Base-by-base conservation (phyloP, 2,797 vertebrate species). In the Ptychobarbus kaznakovi region DNA sequence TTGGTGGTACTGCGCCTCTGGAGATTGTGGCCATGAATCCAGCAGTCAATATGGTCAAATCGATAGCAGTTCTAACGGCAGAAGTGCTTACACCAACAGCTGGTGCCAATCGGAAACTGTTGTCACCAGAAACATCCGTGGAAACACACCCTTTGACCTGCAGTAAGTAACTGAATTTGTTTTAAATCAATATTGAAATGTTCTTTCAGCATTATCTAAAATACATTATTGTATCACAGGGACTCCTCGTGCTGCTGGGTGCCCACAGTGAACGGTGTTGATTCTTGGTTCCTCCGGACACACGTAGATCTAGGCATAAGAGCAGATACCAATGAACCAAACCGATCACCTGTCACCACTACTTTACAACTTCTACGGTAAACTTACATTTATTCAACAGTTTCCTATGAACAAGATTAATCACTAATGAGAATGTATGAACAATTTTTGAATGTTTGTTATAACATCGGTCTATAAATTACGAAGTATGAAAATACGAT, bases 301-400 rank as follows among this genome's bases (percentile, higher is more conserved):
- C 85, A 90, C 0, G 42, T 93, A 15, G 91, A 93, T 81, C 81
- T 91, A 66, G 92, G 92, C 72, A 90, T 73, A 15, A 81, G 92
- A 73, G 89, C 86, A 25, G 92, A 93, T 38, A 92, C 90, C 25
- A 78, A 84, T 8, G 5, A 89, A 69, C 58, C 91, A 2, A 92
- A 92, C 89, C 81, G 70, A 44, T 82, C 89, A 42, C 92, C 90
- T 6, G 25, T 89, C 51, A 86, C 73, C 0, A 70, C 80, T 18
- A 89, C 53, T 6, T 44, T 82, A 16, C 86, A 82, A 44, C 0
- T 90, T 40, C 65, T 92, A 74, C 87, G 91, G 83, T 84, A 79
- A 61, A 0, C 9, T 40, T 25, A 51, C 10, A 0, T 74, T 16
- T 6, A 73, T 63, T 74, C 4, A 76, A 40, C 8, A 15, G 1